phyloP scores from a whole-genome alignment of 2,797 vertebrate species.

The Artibeus lituratus region DNA sequence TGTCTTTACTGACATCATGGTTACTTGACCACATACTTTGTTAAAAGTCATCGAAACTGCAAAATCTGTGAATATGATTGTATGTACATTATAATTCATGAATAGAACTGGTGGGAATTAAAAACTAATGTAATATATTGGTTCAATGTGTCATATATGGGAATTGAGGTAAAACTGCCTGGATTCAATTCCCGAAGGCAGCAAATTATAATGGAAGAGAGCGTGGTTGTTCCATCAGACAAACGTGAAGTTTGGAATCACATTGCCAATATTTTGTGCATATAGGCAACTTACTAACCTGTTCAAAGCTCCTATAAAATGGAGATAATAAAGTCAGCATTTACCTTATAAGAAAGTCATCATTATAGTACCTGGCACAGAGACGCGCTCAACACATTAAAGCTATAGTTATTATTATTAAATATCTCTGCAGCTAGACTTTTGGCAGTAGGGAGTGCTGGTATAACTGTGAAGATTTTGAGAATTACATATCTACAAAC shows the following conservation, averaged over 20 bases:
- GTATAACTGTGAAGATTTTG: constrained; percentile 40
- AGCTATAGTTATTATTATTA: constrained; percentile 29
- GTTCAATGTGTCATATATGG: background rate
- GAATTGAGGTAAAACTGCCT: background rate
- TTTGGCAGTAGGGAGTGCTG: constrained; percentile 21
- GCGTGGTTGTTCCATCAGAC: background rate
- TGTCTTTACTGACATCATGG: background rate
- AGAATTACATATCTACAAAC: constrained; percentile 38
- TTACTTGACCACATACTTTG: background rate
- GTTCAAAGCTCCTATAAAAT: background rate
- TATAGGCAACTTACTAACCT: constrained; percentile 12
- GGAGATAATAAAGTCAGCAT: constrained; percentile 26
- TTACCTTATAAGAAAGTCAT: background rate
- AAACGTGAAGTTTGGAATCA: background rate
- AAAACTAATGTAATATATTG: background rate
- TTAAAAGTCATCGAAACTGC: background rate
- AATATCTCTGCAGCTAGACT: constrained; percentile 22
- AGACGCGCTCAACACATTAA: constrained; percentile 1
- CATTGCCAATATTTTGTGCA: background rate
- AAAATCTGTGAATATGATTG: background rate
- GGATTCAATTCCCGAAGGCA: background rate
- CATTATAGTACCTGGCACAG: background rate
- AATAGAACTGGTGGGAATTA: background rate
- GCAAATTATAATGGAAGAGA: background rate
- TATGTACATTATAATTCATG: background rate